A percentile compares a stretch with the other conserved stretches of the same genome.
These are phyloP conservation scores for Cerastis leucographa DNA, from an alignment of 2,888 invertebrate genomes.

Conservation along the genomic window DNA sequence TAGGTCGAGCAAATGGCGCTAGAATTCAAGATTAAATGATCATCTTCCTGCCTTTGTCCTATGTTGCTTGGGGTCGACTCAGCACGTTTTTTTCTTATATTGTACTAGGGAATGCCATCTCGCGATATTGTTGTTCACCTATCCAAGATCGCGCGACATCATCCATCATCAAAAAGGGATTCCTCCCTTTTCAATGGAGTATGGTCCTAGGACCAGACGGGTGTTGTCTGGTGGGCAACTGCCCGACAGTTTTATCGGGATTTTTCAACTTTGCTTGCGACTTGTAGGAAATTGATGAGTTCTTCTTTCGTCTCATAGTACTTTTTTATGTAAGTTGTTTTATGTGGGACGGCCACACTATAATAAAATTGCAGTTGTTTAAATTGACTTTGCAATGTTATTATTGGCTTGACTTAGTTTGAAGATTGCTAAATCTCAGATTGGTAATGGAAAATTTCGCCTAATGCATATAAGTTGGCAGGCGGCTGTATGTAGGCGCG, in stretches of 20 bases:
- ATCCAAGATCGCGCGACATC: background rate
- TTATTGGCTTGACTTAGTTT: background rate
- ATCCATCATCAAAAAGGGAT: no score
- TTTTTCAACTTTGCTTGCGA: no score
- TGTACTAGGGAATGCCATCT: background rate
- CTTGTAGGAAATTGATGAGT: no score
- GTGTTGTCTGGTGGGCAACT: no score
- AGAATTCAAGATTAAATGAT: background rate
- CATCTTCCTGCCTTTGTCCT: background rate
- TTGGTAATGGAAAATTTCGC: background rate
- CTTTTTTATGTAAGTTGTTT: no score
- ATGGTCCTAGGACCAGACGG: no score
- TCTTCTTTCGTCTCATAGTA: no score
- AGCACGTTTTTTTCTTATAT: background rate
- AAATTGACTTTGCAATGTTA: no score
- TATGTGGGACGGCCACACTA: no score
- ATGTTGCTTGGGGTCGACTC: background rate
- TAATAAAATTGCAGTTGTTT: background rate
- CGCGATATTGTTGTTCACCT: background rate
- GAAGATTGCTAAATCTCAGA: constrained; percentile 28
- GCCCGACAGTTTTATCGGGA: no score
- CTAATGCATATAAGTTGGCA: background rate
- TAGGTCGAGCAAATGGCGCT: no score
- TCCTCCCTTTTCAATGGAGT: no score
- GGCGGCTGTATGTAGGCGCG: background rate